These are phyloP conservation scores for Pristis pectinata DNA, from an alignment of 2,797 vertebrate species.

Conservation along the genomic window DNA sequence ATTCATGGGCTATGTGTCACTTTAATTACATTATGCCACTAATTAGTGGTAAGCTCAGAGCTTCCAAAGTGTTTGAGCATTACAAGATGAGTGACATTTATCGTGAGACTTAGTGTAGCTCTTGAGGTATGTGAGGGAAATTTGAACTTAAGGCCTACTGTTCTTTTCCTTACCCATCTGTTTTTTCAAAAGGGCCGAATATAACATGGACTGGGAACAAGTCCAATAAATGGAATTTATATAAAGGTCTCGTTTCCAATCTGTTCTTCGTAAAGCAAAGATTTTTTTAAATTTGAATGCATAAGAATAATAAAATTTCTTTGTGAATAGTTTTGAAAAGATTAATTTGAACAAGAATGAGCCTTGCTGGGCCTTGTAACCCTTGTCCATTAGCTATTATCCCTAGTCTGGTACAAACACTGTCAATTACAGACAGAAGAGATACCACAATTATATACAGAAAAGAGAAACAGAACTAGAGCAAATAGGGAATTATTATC, in stretches of 20 bases:
- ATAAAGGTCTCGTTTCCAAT: background rate
- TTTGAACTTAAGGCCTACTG: background rate
- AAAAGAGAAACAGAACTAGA: background rate
- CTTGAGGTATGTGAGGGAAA: background rate
- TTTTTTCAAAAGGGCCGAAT: background rate
- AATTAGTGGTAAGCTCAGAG: background rate
- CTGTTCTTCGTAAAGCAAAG: background rate
- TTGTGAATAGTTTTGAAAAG: background rate
- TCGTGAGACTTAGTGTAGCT: background rate
- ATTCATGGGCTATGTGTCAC: background rate
- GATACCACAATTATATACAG: background rate
- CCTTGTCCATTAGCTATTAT: background rate
- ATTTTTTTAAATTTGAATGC: background rate
- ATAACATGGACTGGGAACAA: background rate
- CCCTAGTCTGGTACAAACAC: background rate
- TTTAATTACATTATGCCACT: background rate
- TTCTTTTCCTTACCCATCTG: background rate
- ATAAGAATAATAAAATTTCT: background rate
- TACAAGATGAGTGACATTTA: background rate
- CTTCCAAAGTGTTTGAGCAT: background rate
- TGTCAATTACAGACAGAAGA: background rate
- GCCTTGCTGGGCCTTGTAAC: background rate
- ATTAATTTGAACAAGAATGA: background rate
- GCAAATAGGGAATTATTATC: background rate
- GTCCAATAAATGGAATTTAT: background rate